phyloP scores from a whole-genome alignment of 2,888 invertebrate species.

The Aporophyla lueneburgensis region DNA sequence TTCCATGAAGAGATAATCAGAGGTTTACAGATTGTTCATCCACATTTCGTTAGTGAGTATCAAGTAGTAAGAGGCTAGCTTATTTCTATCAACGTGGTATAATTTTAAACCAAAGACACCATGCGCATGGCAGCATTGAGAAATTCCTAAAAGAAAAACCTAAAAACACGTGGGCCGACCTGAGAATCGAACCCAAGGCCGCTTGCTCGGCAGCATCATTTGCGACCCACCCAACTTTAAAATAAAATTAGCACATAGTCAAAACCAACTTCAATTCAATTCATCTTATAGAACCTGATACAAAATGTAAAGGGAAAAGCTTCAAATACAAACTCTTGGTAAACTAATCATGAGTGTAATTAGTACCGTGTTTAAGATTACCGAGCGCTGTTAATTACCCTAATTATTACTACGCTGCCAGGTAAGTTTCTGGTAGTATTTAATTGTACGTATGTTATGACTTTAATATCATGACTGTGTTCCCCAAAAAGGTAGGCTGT shows the following conservation, averaged over 20 bases:
- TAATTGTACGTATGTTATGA: constrained; percentile 13
- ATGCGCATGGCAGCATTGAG: background rate
- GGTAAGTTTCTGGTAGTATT: constrained; percentile 13
- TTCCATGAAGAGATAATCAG: background rate
- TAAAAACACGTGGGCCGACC: background rate
- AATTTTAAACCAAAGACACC: background rate
- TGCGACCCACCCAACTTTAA: background rate
- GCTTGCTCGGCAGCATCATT: background rate
- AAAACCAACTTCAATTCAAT: background rate
- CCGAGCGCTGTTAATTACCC: constrained; percentile 22
- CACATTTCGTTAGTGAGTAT: background rate
- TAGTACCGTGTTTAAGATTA: constrained; percentile 24
- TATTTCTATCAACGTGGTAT: background rate
- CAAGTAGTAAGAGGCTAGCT: no score
- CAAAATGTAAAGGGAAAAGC: constrained; percentile 11
- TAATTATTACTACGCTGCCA: constrained; percentile 22
- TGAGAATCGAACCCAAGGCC: background rate
- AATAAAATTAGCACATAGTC: background rate
- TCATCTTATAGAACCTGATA: background rate
- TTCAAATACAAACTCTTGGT: constrained; percentile 9
- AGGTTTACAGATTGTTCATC: background rate
- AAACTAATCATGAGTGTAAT: constrained; percentile 39
- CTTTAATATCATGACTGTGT: background rate
- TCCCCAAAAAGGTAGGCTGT: background rate
- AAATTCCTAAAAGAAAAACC: background rate